Percentiles rank a stretch among this genome's conserved stretches.
These are phyloP conservation scores for Colistium nudipinnis DNA, from an alignment of 2,113 vertebrate species.

Conservation along the genomic window DNA sequence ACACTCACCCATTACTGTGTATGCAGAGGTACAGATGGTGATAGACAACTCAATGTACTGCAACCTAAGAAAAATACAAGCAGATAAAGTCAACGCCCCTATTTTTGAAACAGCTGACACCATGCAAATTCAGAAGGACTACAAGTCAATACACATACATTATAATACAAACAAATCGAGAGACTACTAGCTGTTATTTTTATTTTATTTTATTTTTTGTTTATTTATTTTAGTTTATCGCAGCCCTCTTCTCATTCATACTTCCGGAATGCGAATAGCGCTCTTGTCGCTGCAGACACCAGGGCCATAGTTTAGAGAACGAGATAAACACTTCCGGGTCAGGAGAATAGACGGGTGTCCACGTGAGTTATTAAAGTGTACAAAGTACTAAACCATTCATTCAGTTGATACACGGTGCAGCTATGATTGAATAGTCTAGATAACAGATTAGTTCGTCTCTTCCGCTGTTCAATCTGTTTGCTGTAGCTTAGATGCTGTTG, in stretches of 20 bases:
- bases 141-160: background rate
- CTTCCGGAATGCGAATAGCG: background rate
- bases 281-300: conserved; percentile 38
- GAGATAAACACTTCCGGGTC: conserved; percentile 51
- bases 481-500: background rate
- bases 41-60: too few species aligned
- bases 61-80: background rate
- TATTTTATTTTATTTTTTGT: too few species aligned
- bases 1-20: background rate
- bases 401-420: accelerated
- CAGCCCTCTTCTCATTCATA: background rate
- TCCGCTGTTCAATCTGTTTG: background rate
- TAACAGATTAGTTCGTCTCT: background rate
- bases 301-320: conserved; percentile 19
- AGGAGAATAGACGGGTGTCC: background rate
- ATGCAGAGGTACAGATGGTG: background rate
- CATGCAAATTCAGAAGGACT: background rate
- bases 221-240: too few species aligned
- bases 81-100: background rate
- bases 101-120: background rate
- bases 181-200: background rate
- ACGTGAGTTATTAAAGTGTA: conserved; percentile 48
- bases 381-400: conserved; percentile 50
- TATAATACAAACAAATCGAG: background rate
- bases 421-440: accelerated